phyloP scores from a whole-genome alignment of 64 coral and sea anemone genomes.

The Pachyseris speciosa region DNA sequence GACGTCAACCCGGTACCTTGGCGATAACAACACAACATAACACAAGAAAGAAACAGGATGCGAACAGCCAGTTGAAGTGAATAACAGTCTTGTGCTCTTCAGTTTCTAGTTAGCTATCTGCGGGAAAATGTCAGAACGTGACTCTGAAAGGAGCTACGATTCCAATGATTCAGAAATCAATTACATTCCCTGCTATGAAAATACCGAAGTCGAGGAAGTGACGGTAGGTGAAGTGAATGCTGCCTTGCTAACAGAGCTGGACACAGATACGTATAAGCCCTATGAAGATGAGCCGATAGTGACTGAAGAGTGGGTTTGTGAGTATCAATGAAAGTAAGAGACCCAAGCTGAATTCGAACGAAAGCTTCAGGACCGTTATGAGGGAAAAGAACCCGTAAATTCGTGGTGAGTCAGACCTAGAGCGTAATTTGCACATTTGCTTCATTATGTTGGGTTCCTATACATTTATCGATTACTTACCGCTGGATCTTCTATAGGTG shows the following conservation, averaged over 20 bases:
- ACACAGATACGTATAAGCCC: neutral
- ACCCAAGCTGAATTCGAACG: constrained; percentile 24
- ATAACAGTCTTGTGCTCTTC: too few relatives aligned
- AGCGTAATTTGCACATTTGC: too few relatives aligned
- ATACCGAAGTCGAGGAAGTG: constrained; percentile 13
- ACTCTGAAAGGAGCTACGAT: neutral
- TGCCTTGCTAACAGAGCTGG: neutral
- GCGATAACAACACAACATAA: too few relatives aligned
- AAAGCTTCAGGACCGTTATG: constrained; percentile 34
- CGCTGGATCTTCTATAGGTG: too few relatives aligned
- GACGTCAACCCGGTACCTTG: too few relatives aligned
- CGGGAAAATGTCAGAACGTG: too few relatives aligned
- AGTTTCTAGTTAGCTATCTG: too few relatives aligned
- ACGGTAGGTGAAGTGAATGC: neutral
- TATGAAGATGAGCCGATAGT: constrained; percentile 35
- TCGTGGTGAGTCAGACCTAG: constrained; percentile 43
- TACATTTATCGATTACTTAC: too few relatives aligned
- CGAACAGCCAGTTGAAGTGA: too few relatives aligned
- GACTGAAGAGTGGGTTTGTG: constrained; percentile 34
- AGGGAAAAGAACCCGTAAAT: constrained; percentile 24
- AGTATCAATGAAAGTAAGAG: constrained; percentile 24
- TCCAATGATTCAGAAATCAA: constrained; percentile 4
- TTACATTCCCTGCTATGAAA: neutral
- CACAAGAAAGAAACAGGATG: too few relatives aligned
- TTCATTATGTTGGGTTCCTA: too few relatives aligned